Base-by-base conservation (phyloP, 1,140 invertebrate species). In the Drosophila kohkoa region DNA sequence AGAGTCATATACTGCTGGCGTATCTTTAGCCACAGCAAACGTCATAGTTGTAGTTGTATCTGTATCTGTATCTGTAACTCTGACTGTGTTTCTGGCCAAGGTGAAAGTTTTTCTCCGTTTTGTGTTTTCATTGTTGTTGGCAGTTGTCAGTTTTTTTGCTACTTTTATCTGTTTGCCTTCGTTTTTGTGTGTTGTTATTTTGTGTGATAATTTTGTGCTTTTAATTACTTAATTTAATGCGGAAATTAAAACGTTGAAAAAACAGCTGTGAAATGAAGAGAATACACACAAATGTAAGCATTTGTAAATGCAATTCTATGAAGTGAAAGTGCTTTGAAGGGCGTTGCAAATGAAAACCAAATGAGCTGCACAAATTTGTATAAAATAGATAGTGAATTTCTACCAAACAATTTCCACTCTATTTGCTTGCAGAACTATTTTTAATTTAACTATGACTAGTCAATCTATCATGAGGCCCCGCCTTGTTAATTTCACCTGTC, bases 171-270 rank as follows among this genome's bases (percentile, higher is more conserved):
- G 59, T 46, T 41, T 46, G 43, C 4, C 15, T 55, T 6, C 1
- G 20, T n/a, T 59, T 45, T 35, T 60, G 4, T 38, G 25, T 25
- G 20, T 25, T 25, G 3, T 25, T 25, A 3, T 25, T 25, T 25
- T 25, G 20, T 15, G 38, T 66, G 54, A 59, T 75, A 59, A 71
- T 59, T 71, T 64, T 35, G 2, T 59, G 41, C 13, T 46, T 66
- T 76, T 65, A 72, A 66, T 76, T 76, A 43, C 74, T 76, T 73
- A 65, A 76, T 76, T 76, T 60, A 72, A 76, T 72, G 74, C 60
- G 62, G 69, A 72, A 76, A 76, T 76, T 72, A 72, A 62, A 66
- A 57, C 38, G 46, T 62, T 57, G 41, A 66, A 72, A 67, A 52
- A 48, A 48, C 5, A 10, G 28, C 46, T 20, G 52, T 41, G 28